Base-by-base conservation (phyloP, 1,140 invertebrate species). In the Mactra quadrangularis region DNA sequence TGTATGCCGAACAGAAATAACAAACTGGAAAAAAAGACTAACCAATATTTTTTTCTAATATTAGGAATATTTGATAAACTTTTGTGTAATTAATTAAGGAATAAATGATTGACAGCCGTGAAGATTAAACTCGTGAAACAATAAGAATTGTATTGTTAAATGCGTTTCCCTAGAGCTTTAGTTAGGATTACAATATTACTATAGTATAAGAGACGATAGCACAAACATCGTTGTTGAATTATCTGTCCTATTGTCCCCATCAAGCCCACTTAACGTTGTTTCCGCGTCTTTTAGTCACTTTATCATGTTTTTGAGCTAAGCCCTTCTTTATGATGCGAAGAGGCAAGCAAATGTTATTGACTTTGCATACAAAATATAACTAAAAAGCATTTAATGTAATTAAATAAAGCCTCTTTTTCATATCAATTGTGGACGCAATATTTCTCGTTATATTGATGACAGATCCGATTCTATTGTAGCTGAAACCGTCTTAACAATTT, bases 301-400 rank as follows among this genome's bases (percentile, higher is more conserved):
- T 33, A 64, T 76, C 41, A 29, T 76, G 74, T 71, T 82, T 82
- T 82, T 31, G 29, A 59, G 29, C 70, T 82, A 82, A 82, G 71
- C 60, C 79, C 59, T 31, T 50, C 55, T 82, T 82, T 82, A 82
- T 64, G 60, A 82, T 82, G 52, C 79, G 59, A 53, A 52, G 33
- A 50, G 60, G 41, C 70, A 31, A 62, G 17, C 68, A 50, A 72
- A 82, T 71, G 45, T 29, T 33, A 81, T 59, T 71, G 66, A 81
- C 77, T 82, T 52, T 64, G 70, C 68, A 75, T 74, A 82, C 79
- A 82, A 82, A 82, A 74, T 82, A 66, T 74, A 72, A 82, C 79
- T 82, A 74, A 82, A 82, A 82, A 72, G 68, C 70, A 82, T 82
- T 82, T 82, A 82, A 82, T 82, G 71, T 72, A 82, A 82, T 82